phyloP scores from a whole-genome alignment of 2,113 vertebrate genomes.

The Seriola quinqueradiata region DNA sequence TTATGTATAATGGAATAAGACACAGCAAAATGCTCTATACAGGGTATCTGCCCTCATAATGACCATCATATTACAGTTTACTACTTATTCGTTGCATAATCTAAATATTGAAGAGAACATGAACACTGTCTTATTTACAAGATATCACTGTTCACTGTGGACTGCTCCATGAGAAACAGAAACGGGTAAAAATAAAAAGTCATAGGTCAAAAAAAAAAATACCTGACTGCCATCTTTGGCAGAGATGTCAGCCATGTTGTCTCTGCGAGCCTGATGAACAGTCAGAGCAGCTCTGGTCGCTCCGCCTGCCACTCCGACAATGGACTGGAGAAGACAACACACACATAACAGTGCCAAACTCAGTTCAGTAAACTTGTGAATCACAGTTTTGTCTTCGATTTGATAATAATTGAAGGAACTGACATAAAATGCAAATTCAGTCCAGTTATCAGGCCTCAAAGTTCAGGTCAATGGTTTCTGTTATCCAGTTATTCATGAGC shows the following conservation, averaged over 20 bases:
- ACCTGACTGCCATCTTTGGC: constrained; percentile 96
- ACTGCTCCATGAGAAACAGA: neutral
- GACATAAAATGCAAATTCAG: neutral
- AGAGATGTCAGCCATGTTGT: constrained; percentile 95
- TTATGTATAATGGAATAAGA: no score
- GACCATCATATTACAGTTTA: no score
- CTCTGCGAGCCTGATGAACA: constrained; percentile 91
- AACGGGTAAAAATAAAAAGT: no score
- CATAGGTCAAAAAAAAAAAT: neutral
- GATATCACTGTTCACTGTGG: neutral
- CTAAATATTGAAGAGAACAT: no score
- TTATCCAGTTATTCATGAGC: no score
- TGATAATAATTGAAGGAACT: neutral
- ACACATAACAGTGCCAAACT: neutral
- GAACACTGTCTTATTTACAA: neutral
- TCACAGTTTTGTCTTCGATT: neutral
- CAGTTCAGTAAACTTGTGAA: no score
- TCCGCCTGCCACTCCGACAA: constrained; percentile 92
- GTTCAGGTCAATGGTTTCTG: neutral
- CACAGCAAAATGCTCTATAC: no score
- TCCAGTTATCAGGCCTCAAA: neutral
- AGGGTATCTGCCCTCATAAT: no score
- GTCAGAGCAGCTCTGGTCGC: constrained; percentile 93
- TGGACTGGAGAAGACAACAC: constrained; percentile 81
- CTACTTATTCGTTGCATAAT: no score